Base-by-base conservation (phyloP, 2,888 invertebrate species). In the Hanleya hanleyi region DNA sequence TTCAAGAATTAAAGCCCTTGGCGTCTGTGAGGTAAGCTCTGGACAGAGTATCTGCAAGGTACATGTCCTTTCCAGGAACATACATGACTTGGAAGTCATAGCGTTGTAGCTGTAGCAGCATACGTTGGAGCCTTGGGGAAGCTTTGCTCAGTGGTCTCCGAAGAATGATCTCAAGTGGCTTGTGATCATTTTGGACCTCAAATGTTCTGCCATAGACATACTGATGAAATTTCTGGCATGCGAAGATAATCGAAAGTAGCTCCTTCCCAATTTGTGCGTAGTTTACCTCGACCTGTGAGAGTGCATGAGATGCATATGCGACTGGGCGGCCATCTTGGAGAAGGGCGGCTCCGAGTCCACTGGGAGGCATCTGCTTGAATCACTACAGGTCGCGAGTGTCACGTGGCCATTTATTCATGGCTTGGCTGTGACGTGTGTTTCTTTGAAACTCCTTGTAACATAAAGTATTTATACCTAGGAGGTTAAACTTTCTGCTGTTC, bases 241-340 rank as follows among this genome's bases (percentile, higher is more conserved):
- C 78, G 65, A 76, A 74, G 4, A 69, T 61, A 22, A 80, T 62
- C 22, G 77, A 71, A 6, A 80, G 68, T 7, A 74, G 22, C 57
- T 79, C 77, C 61, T 75, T 71, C 35, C 80, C 79, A 37, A 77
- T 80, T 41, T 77, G 76, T 6, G 72, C 73, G 62, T 83, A 80
- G 4, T 64, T 72, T 12, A 26, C 67, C 67, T 83, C 76, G 7
- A 77, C 38, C 0, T 74, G 69, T 15, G 70, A 77, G 0, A 81
- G 65, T 9, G 76, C 68, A 35, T 75, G n/a, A 22, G 78, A 79
- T 15, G 79, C 78, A 74, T 77, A 79, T 4, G 77, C 73, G 3
- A 80, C 70, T 0, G 77, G 77, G 33, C 69, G 35, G 1, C 71
- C 62, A 47, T 70, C 70, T 67, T 80, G 80, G 29, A 80, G 47